Percentiles rank a stretch among this genome's conserved stretches.
Conservation (phyloP, 2,113 vertebrate genomes). For the Takifugu bimaculatus region DNA sequence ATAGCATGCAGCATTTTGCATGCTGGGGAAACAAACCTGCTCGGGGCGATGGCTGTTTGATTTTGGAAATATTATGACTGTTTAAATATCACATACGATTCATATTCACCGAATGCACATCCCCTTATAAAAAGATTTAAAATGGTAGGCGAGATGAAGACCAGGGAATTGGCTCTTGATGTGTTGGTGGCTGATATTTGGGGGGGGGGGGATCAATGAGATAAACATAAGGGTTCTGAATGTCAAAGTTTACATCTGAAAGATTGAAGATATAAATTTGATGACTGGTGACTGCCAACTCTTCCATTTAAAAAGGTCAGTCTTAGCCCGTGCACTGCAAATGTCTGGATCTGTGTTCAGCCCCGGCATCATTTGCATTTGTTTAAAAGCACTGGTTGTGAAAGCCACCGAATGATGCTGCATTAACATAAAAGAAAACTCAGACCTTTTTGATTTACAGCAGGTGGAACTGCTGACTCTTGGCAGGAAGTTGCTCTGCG, state of each 20-base stretch:
- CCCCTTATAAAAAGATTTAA: constrained; percentile 15
- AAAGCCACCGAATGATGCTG: neutral
- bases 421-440: too few species aligned
- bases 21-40: constrained; percentile 42
- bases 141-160: constrained; percentile 25
- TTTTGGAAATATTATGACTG: constrained; percentile 69
- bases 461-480: constrained; percentile 61
- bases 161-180: constrained; percentile 41
- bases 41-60: constrained; percentile 60
- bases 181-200: constrained; percentile 38
- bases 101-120: constrained; percentile 60
- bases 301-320: constrained; percentile 71
- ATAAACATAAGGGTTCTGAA: constrained; percentile 72
- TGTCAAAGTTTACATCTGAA: constrained; percentile 70
- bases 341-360: constrained; percentile 26
- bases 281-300: constrained; percentile 56
- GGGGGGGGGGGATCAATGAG: constrained; percentile 73
- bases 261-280: constrained; percentile 67
- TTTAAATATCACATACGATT: constrained; percentile 78
- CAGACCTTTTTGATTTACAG: too few species aligned
- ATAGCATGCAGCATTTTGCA: constrained; percentile 31
- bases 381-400: neutral
- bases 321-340: constrained; percentile 43
- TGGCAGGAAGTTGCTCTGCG: constrained; percentile 52
- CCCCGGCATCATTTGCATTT: constrained; percentile 17